phyloP scores from a whole-genome alignment of 2,113 vertebrate species.

The Thinocorus orbignyianus region DNA sequence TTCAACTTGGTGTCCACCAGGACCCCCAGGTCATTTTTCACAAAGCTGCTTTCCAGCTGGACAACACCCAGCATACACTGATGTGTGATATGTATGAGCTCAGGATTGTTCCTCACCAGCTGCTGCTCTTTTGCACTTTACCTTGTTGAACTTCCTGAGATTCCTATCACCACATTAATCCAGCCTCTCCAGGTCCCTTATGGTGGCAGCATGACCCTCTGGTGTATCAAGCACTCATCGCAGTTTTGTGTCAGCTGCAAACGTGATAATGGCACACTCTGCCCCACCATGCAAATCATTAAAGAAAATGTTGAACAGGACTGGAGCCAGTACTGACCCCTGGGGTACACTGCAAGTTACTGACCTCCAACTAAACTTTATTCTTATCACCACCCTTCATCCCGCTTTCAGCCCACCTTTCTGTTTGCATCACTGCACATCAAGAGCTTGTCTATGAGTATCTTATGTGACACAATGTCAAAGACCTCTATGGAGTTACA shows the following conservation, averaged over 20 bases:
- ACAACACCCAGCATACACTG: neutral
- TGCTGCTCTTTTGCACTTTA: neutral
- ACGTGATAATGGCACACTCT: neutral
- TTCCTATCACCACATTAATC: neutral
- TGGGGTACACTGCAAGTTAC: neutral
- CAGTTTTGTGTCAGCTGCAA: neutral
- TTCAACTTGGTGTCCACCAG: neutral
- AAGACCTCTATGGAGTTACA: neutral
- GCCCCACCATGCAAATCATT: neutral
- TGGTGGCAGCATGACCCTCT: neutral
- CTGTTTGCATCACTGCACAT: neutral
- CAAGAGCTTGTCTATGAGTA: neutral
- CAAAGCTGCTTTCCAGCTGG: neutral
- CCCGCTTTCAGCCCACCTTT: neutral
- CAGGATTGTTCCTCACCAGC: neutral
- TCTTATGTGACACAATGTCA: neutral
- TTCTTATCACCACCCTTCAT: neutral
- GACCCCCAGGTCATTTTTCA: neutral
- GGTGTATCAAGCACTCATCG: neutral
- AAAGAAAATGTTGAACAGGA: neutral
- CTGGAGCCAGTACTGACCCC: neutral
- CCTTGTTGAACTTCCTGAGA: neutral
- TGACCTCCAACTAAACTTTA: neutral
- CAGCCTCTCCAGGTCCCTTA: neutral
- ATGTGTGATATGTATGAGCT: neutral